phyloP scores from a whole-genome alignment of 2,888 invertebrate species.

The Galerucella pusilla region DNA sequence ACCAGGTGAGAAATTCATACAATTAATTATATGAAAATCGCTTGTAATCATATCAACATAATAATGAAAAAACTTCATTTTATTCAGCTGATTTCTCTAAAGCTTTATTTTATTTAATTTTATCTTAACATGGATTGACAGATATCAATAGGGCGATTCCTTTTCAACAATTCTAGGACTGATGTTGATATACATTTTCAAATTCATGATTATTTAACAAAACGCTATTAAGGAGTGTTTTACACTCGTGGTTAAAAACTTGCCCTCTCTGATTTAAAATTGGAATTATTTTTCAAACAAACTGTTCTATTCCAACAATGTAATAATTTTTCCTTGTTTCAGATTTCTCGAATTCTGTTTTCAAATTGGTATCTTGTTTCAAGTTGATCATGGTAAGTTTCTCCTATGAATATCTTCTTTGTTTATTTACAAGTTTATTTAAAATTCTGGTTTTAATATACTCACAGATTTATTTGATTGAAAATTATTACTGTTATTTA shows the following conservation, averaged over 20 bases:
- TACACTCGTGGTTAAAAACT: constrained; percentile 46
- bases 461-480: constrained; percentile 37
- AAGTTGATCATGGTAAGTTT: background rate
- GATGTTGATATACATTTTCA: background rate
- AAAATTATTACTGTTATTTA: constrained; percentile 3
- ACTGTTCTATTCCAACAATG: background rate
- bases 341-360: background rate
- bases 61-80: no score
- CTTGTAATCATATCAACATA: no score
- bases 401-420: background rate
- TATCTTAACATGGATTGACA: no score
- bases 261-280: constrained; percentile 48
- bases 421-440: background rate
- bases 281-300: background rate
- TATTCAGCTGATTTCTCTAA: no score
- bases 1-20: no score
- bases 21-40: no score
- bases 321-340: background rate
- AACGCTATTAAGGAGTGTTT: constrained; percentile 50
- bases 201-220: constrained; percentile 42
- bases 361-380: no score
- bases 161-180: no score
- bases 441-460: constrained; percentile 38
- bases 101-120: no score
- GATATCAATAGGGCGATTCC: no score